Base-by-base conservation (phyloP, 2,113 vertebrate genomes). In the Ctenomys sociabilis region DNA sequence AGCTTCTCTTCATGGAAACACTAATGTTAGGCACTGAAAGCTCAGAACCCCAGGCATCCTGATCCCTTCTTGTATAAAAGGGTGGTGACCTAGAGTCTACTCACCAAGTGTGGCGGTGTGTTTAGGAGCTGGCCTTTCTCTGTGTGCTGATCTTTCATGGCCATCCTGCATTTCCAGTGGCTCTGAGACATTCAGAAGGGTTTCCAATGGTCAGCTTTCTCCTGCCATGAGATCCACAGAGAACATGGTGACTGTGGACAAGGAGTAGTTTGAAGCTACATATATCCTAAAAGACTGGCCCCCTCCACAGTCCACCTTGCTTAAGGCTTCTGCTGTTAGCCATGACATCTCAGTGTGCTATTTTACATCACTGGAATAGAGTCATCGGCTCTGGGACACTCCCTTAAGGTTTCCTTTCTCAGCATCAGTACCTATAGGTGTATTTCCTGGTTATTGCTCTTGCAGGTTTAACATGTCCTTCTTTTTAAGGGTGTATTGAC, bases 391-490 rank as follows among this genome's bases (percentile, higher is more conserved):
- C 43, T 45, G 54, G 90, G 70, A 11, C 21, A 73, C 37, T 89
- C 78, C 86, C 57, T 22, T 37, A 37, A 12, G 43, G 21, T 45
- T 59, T 89, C 77, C 89, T 91, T 89, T 80, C 68, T 95, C 81
- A 83, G 73, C 61, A 32, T 77, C 35, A 72, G 6, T 43, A 12
- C 70, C 59, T 61, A 73, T 88, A 89, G 93, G 28, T 77, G 1
- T 61, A 77, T 72, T 96, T 96, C 95, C 94, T 97, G 93, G 59
- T 93, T 84, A 16, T 64, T 96, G 12, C n/a, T 90, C 52, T 72
- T 40, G 35, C 24, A 72, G 35, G 28, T 4, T 96, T 78, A 64
- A 13, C 45, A 40, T 83, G 68, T 12, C 45, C 45, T 94, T 30
- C 26, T 78, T 87, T 63, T 73, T 68, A 75, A 87, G 3, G 12